phyloP scores from a whole-genome alignment of 2,888 invertebrate species.

The Pardosa pseudoannulata region DNA sequence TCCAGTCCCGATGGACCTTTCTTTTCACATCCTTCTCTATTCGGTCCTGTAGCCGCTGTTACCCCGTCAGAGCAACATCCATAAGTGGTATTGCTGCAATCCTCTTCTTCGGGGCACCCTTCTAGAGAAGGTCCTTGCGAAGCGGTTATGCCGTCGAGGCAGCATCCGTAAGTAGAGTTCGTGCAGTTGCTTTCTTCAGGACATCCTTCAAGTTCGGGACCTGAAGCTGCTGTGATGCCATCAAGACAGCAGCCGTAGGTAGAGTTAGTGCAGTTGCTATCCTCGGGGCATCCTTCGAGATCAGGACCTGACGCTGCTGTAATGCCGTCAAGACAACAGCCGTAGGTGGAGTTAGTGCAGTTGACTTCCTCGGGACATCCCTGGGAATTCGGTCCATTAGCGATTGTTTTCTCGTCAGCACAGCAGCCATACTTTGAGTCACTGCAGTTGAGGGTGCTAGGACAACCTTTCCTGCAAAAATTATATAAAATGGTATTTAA shows the following conservation, averaged over 20 bases:
- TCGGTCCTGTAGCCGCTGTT: slow-evolving; percentile 87
- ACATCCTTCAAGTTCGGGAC: slow-evolving; percentile 74
- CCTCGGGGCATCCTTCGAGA: slow-evolving; percentile 35
- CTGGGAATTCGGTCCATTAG: slow-evolving; percentile 86
- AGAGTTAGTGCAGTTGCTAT: slow-evolving; percentile 72
- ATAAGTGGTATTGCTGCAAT: slow-evolving; percentile 45
- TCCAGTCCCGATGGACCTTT: slow-evolving; percentile 68
- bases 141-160: slow-evolving; percentile 87
- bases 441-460: slow-evolving; percentile 15
- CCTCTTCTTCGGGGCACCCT: slow-evolving; percentile 42
- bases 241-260: slow-evolving; percentile 89
- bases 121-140: slow-evolving; percentile 82
- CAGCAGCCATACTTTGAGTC: slow-evolving; percentile 82
- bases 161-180: slow-evolving; percentile 84
- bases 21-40: slow-evolving; percentile 80
- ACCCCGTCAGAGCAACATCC: slow-evolving; percentile 83
- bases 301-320: slow-evolving; percentile 85
- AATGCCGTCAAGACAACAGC: slow-evolving; percentile 90
- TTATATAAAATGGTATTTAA: too few relatives aligned
- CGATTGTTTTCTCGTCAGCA: slow-evolving; percentile 81
- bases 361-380: slow-evolving; percentile 75
- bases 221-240: slow-evolving; percentile 79
- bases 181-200: slow-evolving; percentile 65
- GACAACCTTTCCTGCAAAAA: slow-evolving; percentile 58
- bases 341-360: slow-evolving; percentile 81